Conservation (phyloP, 2,797 vertebrate species). For the Etheostoma nigrum region DNA sequence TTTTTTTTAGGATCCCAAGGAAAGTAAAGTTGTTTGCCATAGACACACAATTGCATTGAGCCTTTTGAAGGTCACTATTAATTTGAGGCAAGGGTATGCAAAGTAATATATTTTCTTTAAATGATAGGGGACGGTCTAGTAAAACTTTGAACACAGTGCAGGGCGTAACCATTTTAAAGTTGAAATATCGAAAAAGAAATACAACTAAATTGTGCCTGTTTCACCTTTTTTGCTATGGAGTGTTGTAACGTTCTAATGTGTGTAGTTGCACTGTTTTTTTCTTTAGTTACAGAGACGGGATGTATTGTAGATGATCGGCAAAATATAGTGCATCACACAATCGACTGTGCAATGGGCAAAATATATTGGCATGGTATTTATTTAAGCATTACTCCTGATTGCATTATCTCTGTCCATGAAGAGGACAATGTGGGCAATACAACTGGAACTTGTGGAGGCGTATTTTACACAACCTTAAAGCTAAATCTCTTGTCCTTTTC, state of each 20-base stretch:
- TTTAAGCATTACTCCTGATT: background rate
- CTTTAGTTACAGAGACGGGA: background rate
- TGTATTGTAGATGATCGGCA: too few relatives aligned
- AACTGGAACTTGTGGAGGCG: too few relatives aligned
- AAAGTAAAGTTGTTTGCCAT: background rate
- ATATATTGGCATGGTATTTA: background rate
- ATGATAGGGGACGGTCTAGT: background rate
- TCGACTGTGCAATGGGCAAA: too few relatives aligned
- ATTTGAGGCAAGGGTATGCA: background rate
- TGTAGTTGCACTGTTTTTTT: background rate
- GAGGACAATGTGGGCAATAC: too few relatives aligned
- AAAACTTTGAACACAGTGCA: background rate
- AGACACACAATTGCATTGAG: background rate
- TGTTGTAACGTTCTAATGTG: background rate
- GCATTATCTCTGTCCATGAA: background rate
- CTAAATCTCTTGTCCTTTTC: background rate
- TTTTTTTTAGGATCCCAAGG: background rate
- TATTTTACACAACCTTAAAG: background rate
- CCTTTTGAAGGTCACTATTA: background rate
- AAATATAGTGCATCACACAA: too few relatives aligned
- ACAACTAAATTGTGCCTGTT: background rate
- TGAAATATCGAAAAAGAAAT: conserved; percentile 7
- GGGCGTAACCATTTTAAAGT: background rate
- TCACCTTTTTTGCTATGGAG: background rate
- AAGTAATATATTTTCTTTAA: background rate